Base-by-base conservation (phyloP, 2,888 invertebrate species). In the Corythucha ciliata region DNA sequence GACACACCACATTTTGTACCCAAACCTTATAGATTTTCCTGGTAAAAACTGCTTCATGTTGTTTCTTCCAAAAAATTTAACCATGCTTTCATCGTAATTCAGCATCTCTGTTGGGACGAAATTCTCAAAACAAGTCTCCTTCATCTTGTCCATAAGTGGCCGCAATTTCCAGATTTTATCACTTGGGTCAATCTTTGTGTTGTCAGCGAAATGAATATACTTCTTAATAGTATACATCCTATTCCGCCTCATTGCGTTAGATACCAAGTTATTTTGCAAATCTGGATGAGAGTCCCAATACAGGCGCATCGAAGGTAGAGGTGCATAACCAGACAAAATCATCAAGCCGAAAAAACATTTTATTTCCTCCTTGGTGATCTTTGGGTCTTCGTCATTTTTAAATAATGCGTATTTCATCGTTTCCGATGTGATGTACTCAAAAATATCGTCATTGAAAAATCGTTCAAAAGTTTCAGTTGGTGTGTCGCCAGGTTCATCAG, bases 311-410 rank as follows among this genome's bases (percentile, higher is more conserved):
- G 18, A 4, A 10, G 39, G 22, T 24, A 39, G 21, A 2, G 20
- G 1, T 4, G 25, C 21, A 10, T 21, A 39, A 39, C 56, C 60
- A 32, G 39, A 53, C 22, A 59, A 47, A 24, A 59, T 48, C 21
- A 60, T 39, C 41, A 61, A 57, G 14, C 42, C 59, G 22, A 58
- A 26, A 47, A 58, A 57, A 50, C 54, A 50, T 54, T 57, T 57
- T 25, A 50, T 21, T 24, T 54, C 33, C 1, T 45, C 45, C 45
- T 39, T 27, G n/a, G 40, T 37, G n/a, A 50, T 39, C 7, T 25
- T 25, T n/a, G 37, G 33, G 14, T 45, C 21, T 16, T 24, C 36
- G 5, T 16, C 18, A 34, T 54, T 49, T 36, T 36, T 50, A 16
- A 44, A 44, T 8, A 33, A 20, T 14, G 40, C 40, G 42, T 54